Percentiles rank a stretch among this genome's conserved stretches.
phyloP scores from a whole-genome alignment of 2,888 invertebrate species.

The Tuta absoluta region DNA sequence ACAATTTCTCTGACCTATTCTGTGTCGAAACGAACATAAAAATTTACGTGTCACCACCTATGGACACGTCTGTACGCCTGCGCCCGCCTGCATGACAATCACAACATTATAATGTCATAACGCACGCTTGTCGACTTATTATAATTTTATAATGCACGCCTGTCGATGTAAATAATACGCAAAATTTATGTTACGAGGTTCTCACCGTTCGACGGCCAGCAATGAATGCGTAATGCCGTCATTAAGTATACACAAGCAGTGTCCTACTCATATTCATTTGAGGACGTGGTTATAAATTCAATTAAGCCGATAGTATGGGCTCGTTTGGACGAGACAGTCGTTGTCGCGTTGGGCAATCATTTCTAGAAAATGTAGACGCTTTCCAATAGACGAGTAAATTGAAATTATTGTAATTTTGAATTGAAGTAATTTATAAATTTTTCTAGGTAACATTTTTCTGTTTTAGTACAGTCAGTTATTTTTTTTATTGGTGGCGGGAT shows the following conservation, averaged over 20 bases:
- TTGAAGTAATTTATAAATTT: too few relatives aligned
- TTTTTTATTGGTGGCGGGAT: too few relatives aligned
- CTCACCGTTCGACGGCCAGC: slow-evolving; percentile 71
- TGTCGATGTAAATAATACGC: slow-evolving; percentile 80
- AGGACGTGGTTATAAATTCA: slow-evolving; percentile 77
- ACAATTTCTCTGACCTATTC: slow-evolving; percentile 19
- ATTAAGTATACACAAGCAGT: slow-evolving; percentile 51
- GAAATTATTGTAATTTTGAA: neutral
- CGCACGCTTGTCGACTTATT: slow-evolving; percentile 73
- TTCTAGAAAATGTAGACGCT: slow-evolving; percentile 10
- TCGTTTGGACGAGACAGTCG: slow-evolving; percentile 38
- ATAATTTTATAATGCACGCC: slow-evolving; percentile 79
- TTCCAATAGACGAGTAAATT: neutral
- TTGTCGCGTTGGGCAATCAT: slow-evolving; percentile 19
- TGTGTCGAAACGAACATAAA: slow-evolving; percentile 40
- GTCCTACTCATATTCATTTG: slow-evolving; percentile 75
- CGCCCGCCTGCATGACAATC: slow-evolving; percentile 69
- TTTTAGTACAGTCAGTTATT: too few relatives aligned
- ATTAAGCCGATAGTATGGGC: slow-evolving; percentile 57
- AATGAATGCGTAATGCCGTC: slow-evolving; percentile 71
- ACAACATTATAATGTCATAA: slow-evolving; percentile 76
- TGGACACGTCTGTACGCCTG: slow-evolving; percentile 61
- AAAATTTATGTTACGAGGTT: slow-evolving; percentile 81
- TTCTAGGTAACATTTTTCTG: too few relatives aligned
- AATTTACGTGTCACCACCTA: slow-evolving; percentile 48